Conservation (phyloP, 2,797 vertebrate species). For the Hybognathus amarus region DNA sequence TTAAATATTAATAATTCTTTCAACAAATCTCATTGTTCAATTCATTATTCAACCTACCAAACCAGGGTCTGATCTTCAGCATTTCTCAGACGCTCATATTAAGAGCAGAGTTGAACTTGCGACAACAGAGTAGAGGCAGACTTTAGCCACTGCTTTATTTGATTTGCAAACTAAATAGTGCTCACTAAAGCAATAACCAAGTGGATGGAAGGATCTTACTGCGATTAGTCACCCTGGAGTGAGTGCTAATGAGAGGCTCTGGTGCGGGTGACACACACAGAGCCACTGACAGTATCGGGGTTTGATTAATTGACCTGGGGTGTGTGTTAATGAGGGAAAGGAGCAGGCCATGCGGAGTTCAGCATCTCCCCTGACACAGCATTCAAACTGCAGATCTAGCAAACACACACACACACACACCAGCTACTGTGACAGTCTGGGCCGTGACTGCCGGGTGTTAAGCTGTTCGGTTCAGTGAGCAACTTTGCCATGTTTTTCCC, state of each 20-base stretch:
- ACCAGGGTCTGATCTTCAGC: not conserved
- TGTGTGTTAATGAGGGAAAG: slow-evolving; percentile 72
- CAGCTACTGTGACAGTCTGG: slow-evolving; percentile 33
- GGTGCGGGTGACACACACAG: slow-evolving; percentile 54
- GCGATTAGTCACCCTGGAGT: slow-evolving; percentile 66
- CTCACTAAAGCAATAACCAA: slow-evolving; percentile 64
- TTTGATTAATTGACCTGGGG: slow-evolving; percentile 71
- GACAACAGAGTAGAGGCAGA: not conserved
- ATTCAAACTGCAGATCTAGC: slow-evolving; percentile 48
- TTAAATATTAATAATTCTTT: not conserved
- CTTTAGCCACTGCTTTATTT: slow-evolving; percentile 49
- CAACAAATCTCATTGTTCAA: not conserved
- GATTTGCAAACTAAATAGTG: slow-evolving; percentile 66
- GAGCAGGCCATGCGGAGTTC: slow-evolving; percentile 38
- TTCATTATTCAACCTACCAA: not conserved
- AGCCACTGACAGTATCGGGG: slow-evolving; percentile 62
- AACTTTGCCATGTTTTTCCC: slow-evolving; percentile 9
- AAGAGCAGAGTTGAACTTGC: slow-evolving; percentile 17
- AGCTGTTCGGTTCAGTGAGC: slow-evolving; percentile 20
- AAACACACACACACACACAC: slow-evolving; percentile 20
- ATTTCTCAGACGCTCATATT: not conserved
- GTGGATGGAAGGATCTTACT: slow-evolving; percentile 58
- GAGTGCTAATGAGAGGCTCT: slow-evolving; percentile 64
- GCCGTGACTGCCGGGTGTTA: slow-evolving; percentile 4
- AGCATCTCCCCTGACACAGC: slow-evolving; percentile 39